Evolutionary conservation across 1,140 invertebrate species (phyloP).

Genomic region (Bilobella aurantiaca): DNA sequence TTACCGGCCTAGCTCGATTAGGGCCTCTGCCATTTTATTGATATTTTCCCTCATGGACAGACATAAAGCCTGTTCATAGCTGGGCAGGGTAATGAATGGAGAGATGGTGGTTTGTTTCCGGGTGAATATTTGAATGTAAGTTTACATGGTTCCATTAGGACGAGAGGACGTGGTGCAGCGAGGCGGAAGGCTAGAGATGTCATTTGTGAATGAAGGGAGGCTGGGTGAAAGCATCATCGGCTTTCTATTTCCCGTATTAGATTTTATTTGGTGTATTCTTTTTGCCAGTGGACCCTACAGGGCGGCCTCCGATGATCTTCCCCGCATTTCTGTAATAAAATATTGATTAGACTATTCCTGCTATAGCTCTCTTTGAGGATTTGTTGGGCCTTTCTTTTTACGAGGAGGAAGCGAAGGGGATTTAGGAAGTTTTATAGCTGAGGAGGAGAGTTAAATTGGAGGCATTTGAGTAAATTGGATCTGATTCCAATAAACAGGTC

Average conservation of each 20-base stretch:
- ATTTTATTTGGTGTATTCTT: too few species aligned
- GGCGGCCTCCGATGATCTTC: too few species aligned
- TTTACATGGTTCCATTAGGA: conserved; percentile 4
- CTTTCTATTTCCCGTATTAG: too few species aligned
- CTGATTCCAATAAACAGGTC: conserved; percentile 8
- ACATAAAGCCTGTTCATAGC: neutral
- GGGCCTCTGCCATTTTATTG: too few species aligned
- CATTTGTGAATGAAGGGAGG: neutral
- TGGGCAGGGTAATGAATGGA: neutral
- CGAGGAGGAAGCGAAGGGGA: neutral
- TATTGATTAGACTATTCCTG: neutral
- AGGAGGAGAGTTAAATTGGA: neutral
- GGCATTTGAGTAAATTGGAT: conserved; percentile 5
- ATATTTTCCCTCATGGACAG: too few species aligned
- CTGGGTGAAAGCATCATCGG: too few species aligned
- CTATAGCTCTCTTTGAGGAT: neutral
- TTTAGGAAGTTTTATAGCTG: neutral
- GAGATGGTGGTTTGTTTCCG: neutral
- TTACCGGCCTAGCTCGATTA: too few species aligned
- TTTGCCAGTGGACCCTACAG: too few species aligned
- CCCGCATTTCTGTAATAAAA: neutral
- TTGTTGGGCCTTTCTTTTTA: neutral
- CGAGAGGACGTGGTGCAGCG: neutral
- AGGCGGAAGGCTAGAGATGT: neutral
- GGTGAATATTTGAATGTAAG: too few species aligned